Evolutionary conservation across 2,888 invertebrate genomes (phyloP).

Genomic region (Drosophila robusta): DNA sequence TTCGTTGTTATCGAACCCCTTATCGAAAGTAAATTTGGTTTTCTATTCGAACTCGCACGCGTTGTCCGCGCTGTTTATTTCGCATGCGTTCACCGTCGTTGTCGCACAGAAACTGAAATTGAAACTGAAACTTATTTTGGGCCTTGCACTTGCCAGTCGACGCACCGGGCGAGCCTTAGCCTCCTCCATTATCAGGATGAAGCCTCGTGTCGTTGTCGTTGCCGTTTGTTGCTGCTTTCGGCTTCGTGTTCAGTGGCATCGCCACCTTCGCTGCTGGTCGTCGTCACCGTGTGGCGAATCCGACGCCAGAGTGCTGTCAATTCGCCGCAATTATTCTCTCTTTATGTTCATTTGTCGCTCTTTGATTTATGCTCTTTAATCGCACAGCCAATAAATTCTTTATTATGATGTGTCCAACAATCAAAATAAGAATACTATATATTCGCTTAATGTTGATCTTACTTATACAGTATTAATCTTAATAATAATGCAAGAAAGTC

Average conservation of each 20-base stretch:
- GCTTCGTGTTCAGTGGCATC: slow-evolving; percentile 25
- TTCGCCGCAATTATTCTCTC: slow-evolving; percentile 45
- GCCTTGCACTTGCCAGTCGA: slow-evolving; percentile 62
- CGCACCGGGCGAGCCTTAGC: slow-evolving; percentile 39
- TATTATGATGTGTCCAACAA: background rate
- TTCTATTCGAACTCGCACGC: slow-evolving; percentile 19
- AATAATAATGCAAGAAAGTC: too few relatives aligned
- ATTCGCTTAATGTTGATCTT: background rate
- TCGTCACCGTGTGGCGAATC: slow-evolving; percentile 17
- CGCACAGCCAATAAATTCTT: slow-evolving; percentile 5
- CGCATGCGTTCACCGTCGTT: slow-evolving; percentile 66
- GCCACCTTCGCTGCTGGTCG: slow-evolving; percentile 4
- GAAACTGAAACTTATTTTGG: slow-evolving; percentile 70
- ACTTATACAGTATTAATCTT: too few relatives aligned
- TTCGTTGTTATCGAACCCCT: slow-evolving; percentile 23
- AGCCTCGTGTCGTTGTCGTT: slow-evolving; percentile 37
- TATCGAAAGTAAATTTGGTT: slow-evolving; percentile 27
- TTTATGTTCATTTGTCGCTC: slow-evolving; percentile 13
- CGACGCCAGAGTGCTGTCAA: slow-evolving; percentile 36
- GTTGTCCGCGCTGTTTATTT: slow-evolving; percentile 38
- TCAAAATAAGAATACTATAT: slow-evolving; percentile 3
- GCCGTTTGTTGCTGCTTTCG: slow-evolving; percentile 25
- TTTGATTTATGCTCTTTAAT: slow-evolving; percentile 42
- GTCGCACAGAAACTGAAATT: slow-evolving; percentile 79
- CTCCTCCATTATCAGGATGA: slow-evolving; percentile 54